Base-by-base conservation (phyloP, 2,888 invertebrate species). In the Epinotia ramella region DNA sequence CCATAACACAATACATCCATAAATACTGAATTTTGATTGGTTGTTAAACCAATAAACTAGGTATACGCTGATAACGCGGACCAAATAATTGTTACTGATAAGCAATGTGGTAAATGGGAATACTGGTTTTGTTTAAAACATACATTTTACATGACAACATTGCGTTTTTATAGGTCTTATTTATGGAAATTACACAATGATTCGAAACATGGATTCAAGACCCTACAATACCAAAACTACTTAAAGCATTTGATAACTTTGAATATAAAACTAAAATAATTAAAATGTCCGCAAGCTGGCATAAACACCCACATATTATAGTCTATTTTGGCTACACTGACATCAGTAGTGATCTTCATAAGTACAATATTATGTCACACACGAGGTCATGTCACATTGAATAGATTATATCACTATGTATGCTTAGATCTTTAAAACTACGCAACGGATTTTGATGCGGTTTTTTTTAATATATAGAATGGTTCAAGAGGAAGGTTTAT, bases 21-120 rank as follows among this genome's bases (percentile, higher is more conserved):
- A 75, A 75, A 76, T 24, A 53, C 46, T 46, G 46, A 60, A 69
- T 49, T 59, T 24, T 73, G 71, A 73, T 78, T 79, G 78, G 75
- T 75, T 73, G 75, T 78, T 69, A 78, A 71, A 65, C 63, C 20
- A 59, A 70, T 68, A 63, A 49, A 72, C 62, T 12, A 49, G 33
- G 24, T 59, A 53, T 73, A 73, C 62, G 65, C 59, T 33, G n/a
- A 65, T 65, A 74, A 70, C 64, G 16, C 24, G 56, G 24, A 33
- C 33, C 49, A 64, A 70, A 40, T 57, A 72, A 69, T 67, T 75
- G 67, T 73, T 73, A 16, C 57, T 65, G 74, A 75, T 75, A 71
- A 70, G 75, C 13, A 24, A 33, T 20, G 16, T 46, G 46, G 59
- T 70, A 70, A 16, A 33, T 59, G 56, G 44, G 60, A 69, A 59